Evolutionary conservation across 2,888 invertebrate genomes (phyloP), one percentile per base, ranked within the genome.

Genomic region (Muschampia plurimacula): DNA sequence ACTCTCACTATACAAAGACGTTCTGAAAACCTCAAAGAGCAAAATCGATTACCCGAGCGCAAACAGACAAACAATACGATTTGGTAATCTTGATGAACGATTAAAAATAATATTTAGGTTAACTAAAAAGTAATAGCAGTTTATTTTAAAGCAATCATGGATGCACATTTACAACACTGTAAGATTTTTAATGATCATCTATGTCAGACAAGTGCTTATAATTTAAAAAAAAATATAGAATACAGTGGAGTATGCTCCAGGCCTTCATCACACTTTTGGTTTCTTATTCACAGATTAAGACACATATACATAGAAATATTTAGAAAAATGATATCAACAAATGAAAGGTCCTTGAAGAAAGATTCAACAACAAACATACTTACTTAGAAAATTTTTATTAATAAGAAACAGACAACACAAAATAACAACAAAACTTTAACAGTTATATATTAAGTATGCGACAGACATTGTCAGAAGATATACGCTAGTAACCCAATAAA

Each of bases 81-180:
- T 73, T 68, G 73, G 66, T 75, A 71, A 76, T 76, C 74, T 75
- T 69, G 75, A 76, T 74, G 72, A 70, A 72, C 67, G 64, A 80
- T 78, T 80, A 79, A 80, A 82, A 82, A 80, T 78, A 77, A 77
- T 83, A 84, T 85, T 83, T 84, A 83, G 82, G 84, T 84, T 84
- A 83, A 83, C 77, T 81, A 81, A 81, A 83, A 82, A 78, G 74
- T 73, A 78, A 79, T 74, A 75, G 81, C 79, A 83, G 81, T 82
- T 75, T 74, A 75, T 64, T 74, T 69, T 69, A 75, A 41, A 70
- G 44, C 49, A 57, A 73, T 66, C 62, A 70, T 67, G 79, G 81
- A 22, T 22, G 12, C 55, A 28, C 10, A 10, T 22, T 28, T 4
- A 10, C 22, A 10, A 57, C 1, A 57, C 22, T 8, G 22, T 28